Conservation (phyloP, 2,797 vertebrate genomes). For the Strix occidentalis region DNA sequence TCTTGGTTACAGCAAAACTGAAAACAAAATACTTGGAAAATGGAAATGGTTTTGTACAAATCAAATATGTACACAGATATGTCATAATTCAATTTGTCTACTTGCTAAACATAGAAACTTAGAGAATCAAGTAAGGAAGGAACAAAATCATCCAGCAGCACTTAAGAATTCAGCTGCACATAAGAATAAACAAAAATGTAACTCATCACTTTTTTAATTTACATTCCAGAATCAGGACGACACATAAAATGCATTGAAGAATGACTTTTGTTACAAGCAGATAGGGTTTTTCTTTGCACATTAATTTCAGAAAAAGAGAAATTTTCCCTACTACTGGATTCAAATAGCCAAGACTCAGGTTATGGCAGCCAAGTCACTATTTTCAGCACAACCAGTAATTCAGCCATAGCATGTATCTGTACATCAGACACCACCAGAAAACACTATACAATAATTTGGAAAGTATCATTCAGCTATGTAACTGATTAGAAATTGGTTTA, state of each 20-base stretch:
- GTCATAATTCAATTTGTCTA: not conserved
- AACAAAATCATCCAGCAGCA: not conserved
- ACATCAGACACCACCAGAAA: not conserved
- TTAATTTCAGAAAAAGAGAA: not conserved
- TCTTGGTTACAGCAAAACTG: not conserved
- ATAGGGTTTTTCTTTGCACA: not conserved
- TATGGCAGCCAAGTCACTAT: not conserved
- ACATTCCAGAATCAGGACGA: not conserved
- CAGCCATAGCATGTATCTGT: not conserved
- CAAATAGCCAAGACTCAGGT: not conserved
- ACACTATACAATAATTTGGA: not conserved
- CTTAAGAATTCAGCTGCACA: not conserved
- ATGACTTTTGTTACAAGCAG: not conserved
- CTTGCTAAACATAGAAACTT: constrained; percentile 15
- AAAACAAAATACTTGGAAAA: not conserved
- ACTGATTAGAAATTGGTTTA: not conserved
- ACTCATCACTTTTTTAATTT: not conserved
- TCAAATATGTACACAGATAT: not conserved
- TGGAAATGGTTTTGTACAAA: not conserved
- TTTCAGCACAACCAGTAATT: not conserved
- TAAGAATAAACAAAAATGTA: not conserved
- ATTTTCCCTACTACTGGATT: not conserved
- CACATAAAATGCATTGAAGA: not conserved
- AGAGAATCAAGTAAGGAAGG: not conserved
- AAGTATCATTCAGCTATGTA: not conserved